Percentiles rank a stretch among this genome's conserved stretches.
phyloP scores from a whole-genome alignment of 2,113 vertebrate species.

The Calonectris borealis region DNA sequence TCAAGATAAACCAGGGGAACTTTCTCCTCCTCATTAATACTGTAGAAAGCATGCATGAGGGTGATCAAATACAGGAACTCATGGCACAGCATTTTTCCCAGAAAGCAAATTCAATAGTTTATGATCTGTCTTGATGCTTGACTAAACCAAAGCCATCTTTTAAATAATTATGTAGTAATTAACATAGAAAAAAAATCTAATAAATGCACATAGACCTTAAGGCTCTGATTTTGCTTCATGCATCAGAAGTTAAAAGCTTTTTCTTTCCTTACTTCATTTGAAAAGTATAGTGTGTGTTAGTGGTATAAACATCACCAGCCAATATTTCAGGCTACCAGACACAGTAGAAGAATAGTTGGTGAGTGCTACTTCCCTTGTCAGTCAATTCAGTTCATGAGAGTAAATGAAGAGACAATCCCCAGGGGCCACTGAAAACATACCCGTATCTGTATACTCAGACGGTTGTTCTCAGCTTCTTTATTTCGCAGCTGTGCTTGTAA shows the following conservation, averaged over 20 bases:
- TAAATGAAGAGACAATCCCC: neutral
- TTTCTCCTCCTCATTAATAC: neutral
- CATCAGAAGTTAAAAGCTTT: neutral
- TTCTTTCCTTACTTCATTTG: neutral
- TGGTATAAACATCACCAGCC: neutral
- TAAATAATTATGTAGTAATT: neutral
- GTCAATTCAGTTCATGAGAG: too few species aligned
- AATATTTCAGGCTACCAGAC: neutral
- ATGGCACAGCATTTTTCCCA: neutral
- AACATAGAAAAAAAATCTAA: neutral
- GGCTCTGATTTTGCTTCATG: neutral
- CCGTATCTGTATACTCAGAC: constrained; percentile 81
- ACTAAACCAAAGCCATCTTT: neutral
- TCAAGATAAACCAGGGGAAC: neutral
- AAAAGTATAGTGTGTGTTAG: neutral
- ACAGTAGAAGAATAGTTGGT: neutral
- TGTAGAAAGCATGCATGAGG: neutral
- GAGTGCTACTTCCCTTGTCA: neutral
- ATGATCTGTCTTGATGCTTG: neutral
- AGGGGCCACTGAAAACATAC: constrained; percentile 47
- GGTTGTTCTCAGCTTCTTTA: constrained; percentile 88
- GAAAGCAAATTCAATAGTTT: neutral
- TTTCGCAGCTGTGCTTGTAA: constrained; percentile 85
- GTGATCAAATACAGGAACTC: neutral
- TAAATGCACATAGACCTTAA: neutral